Evolutionary conservation across 2,113 vertebrate genomes (phyloP), one percentile per base, ranked within the genome.

Genomic region (Mungos mungo): DNA sequence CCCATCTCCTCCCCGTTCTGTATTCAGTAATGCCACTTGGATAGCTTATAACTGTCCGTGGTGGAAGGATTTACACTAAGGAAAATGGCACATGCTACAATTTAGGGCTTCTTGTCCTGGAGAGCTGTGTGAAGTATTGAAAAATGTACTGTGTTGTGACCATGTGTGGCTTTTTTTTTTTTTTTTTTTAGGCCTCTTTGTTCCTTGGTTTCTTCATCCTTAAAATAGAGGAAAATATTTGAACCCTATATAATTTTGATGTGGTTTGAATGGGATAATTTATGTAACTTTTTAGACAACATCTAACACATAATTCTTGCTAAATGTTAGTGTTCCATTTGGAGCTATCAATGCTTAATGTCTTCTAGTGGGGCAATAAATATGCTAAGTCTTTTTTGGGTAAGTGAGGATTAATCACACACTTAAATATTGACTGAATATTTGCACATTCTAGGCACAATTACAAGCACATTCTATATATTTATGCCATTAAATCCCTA

Each of bases 211-310:
- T 77, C 38, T 60, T 90, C 31, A 65, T 97, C 38, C 85, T 27
- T 95, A 82, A 94, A 91, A 82, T 84, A 50, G 38, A 16, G 23
- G 38, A 41, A 88, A 57, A 68, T 74, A 74, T 77, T 92, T 93
- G 8, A 77, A 45, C 10, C 41, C 29, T 5, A 5, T 54, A 23
- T 79, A 35, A 23, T 63, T 93, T 82, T 77, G 52, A 88, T 90
- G 35, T 88, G 16, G 27, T 69, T 88, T 72, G 38, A 72, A 63
- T 94, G 52, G 88, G 45, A n/a, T 81, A 93, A 72, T 60, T 84
- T 52, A n/a, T 85, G 18, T 71, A 54, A 81, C 90, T 92, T 93
- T 35, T 90, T 80, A 68, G 87, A 31, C 7, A 66, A 9, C 57
- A 29, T 33, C 35, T 80, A 68, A 15, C 0, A 6, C 9, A n/a